A percentile compares a stretch with the other conserved stretches of the same genome.
Evolutionary conservation across 2,888 invertebrate species (phyloP).

Genomic region (Aporophyla nigra): DNA sequence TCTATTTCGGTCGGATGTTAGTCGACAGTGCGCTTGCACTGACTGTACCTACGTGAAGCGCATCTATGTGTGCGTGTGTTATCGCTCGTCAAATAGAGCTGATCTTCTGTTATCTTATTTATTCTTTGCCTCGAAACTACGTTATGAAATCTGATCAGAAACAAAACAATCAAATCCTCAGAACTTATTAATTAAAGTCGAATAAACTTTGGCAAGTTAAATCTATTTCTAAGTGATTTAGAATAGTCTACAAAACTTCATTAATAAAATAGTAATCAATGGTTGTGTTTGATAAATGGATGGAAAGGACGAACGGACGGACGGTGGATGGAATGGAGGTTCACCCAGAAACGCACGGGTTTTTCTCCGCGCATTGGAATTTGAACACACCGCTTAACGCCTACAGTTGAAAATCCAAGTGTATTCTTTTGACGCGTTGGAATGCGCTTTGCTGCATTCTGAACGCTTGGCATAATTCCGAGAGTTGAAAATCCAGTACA

Average conservation of each 20-base stretch:
- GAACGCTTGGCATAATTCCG: neutral
- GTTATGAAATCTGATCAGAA: conserved; percentile 3
- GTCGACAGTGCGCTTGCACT: neutral
- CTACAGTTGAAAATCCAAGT: neutral
- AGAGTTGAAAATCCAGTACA: neutral
- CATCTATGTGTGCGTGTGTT: neutral
- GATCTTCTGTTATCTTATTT: neutral
- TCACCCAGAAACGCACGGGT: neutral
- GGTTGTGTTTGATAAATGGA: conserved; percentile 27
- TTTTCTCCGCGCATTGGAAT: neutral
- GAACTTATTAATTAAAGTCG: conserved; percentile 26
- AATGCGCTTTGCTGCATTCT: neutral
- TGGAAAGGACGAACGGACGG: neutral
- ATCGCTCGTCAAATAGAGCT: neutral
- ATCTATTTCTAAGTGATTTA: conserved; percentile 41
- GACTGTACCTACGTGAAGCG: neutral
- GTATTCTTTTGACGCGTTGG: neutral
- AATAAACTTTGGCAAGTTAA: conserved; percentile 26
- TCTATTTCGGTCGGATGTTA: neutral
- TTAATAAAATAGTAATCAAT: conserved; percentile 40
- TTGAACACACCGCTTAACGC: neutral
- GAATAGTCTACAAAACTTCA: conserved; percentile 36
- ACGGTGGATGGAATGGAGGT: too few relatives aligned
- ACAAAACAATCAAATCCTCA: conserved; percentile 28
- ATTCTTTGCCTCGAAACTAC: neutral